Base-by-base conservation (phyloP, 1,140 invertebrate species). In the Macrosteles quadrilineatus region DNA sequence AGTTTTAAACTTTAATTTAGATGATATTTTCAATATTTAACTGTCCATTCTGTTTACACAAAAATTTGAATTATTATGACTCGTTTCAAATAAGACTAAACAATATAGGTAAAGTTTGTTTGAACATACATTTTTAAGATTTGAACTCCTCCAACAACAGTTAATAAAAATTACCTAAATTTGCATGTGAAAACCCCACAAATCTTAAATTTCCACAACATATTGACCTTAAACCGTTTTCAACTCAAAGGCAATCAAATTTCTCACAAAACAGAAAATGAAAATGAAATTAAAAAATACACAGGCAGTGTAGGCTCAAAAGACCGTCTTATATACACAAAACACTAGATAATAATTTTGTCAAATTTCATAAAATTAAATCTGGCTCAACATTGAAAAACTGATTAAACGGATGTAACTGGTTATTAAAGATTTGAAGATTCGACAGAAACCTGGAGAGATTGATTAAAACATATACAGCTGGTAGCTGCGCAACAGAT, bases 131-230 rank as follows among this genome's bases (percentile, higher is more conserved):
- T 53, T 53, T 53, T 53, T n/a, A 53, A 53, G 27, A 21, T 6
- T 64, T 36, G 62, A 64, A 30, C 55, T 59, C 55, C 55, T 19
- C 23, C 14, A 64, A 64, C 11, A 64, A 36, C 62, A 36, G 27
- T 11, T 19, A 6, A 36, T 36, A 64, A 36, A 12, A 31, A 64
- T 36, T 25, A 64, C 62, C 36, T 36, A 64, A 64, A 64, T 64
- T 64, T 64, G 30, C n/a, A 64, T 2, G 14, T 36, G 32, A 64
- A 64, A 64, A 2, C 36, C 11, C 21, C 36, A 36, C 36, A 36
- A 43, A 40, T 64, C 23, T 36, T 30, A 21, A 36, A 25, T 3
- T 36, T 17, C 30, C 30, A 36, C 30, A 36, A 43, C 36, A 19
- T 64, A 64, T 31, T 17, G n/a, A 43, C 36, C n/a, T 23, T 23